Evolutionary conservation across 2,888 invertebrate genomes (phyloP).

Genomic region (Cabera pusaria): DNA sequence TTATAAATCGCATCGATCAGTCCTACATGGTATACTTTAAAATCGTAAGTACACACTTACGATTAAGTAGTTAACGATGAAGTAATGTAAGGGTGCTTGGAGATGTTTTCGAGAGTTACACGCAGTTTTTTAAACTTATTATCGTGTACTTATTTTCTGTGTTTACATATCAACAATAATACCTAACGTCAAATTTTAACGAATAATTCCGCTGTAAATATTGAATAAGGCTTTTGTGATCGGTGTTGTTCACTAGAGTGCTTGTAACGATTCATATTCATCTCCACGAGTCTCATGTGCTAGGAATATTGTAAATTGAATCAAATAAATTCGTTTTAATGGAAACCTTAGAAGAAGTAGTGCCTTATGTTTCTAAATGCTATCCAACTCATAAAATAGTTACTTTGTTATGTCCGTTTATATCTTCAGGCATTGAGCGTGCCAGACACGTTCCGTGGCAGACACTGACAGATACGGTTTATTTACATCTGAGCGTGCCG

Average conservation of each 20-base stretch:
- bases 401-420: no score
- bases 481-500: no score
- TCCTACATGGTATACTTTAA: conserved; percentile 41
- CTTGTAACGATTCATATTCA: conserved; percentile 44
- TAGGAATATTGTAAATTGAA: conserved; percentile 37
- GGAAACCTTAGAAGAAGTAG: conserved; percentile 42
- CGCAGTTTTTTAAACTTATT: conserved; percentile 46
- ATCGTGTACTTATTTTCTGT: conserved; percentile 53
- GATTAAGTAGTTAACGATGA: no score
- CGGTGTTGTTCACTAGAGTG: conserved; percentile 40
- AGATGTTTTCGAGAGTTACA: conserved; percentile 46
- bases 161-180: conserved; percentile 61
- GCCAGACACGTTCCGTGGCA: no score
- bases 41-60: conserved; percentile 41
- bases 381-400: conserved; percentile 27
- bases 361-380: conserved; percentile 56
- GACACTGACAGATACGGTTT: no score
- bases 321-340: conserved; percentile 27
- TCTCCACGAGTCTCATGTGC: conserved; percentile 49
- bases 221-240: conserved; percentile 39
- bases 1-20: conserved; percentile 25
- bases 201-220: conserved; percentile 48
- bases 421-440: no score
- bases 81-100: conserved; percentile 46
- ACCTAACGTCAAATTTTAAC: conserved; percentile 44